Evolutionary conservation across 2,113 vertebrate species (phyloP).

Genomic region (Asarcornis scutulata): DNA sequence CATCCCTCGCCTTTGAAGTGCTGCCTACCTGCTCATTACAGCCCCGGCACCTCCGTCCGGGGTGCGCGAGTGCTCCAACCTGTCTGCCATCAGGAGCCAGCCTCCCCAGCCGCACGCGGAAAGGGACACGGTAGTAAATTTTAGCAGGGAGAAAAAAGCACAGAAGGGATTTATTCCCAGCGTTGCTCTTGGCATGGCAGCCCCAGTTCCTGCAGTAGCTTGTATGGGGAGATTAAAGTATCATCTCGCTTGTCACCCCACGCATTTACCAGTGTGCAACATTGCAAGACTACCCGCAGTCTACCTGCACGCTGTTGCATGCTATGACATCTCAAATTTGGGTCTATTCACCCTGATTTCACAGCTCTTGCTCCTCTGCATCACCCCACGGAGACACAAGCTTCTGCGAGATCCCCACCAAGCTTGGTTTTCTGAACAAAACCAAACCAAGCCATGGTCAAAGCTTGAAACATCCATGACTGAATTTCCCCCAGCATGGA

Average conservation of each 20-base stretch:
- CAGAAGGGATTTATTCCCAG: neutral
- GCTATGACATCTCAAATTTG: accelerated
- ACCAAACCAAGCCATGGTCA: neutral
- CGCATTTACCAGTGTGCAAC: neutral
- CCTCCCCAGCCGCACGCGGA: accelerated
- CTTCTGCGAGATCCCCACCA: accelerated
- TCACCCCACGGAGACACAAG: accelerated
- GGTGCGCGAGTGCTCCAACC: neutral
- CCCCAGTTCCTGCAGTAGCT: neutral
- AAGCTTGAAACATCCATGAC: accelerated
- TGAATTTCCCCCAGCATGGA: accelerated
- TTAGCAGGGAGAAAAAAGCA: neutral
- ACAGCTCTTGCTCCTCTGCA: neutral
- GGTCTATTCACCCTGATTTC: neutral
- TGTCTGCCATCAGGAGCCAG: neutral
- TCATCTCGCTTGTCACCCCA: neutral
- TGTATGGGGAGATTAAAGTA: neutral
- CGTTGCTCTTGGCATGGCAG: neutral
- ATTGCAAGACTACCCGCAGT: neutral
- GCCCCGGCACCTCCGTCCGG: neutral
- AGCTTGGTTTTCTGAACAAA: neutral
- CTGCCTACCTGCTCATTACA: constrained; percentile 41
- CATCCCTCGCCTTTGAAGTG: constrained; percentile 16
- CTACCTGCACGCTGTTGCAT: neutral
- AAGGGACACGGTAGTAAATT: neutral